Conservation (phyloP, 2,888 invertebrate genomes). For the Parnassius glacialis region DNA sequence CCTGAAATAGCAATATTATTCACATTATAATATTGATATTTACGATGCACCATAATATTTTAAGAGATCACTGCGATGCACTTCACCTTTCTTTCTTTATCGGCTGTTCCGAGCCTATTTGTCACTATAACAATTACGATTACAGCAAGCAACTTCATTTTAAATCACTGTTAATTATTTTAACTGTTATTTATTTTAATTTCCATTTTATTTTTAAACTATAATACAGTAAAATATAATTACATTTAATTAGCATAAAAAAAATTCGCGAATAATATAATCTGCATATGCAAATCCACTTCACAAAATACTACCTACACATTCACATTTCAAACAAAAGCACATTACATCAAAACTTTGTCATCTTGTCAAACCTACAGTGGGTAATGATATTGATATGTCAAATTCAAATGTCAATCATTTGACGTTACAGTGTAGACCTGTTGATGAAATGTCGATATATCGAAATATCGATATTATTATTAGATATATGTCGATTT, state of each 20-base stretch:
- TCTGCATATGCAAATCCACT: slow-evolving; percentile 7
- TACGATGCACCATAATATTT: slow-evolving; percentile 34
- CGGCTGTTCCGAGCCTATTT: slow-evolving; percentile 53
- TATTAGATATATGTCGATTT: too few species aligned
- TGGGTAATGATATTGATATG: too few species aligned
- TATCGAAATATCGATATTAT: too few species aligned
- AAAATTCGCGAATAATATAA: slow-evolving; percentile 13
- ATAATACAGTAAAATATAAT: slow-evolving; percentile 2
- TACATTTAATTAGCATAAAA: slow-evolving; percentile 19
- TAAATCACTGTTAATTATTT: slow-evolving; percentile 31
- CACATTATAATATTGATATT: slow-evolving; percentile 24
- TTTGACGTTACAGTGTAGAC: too few species aligned
- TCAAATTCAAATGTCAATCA: too few species aligned
- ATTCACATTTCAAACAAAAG: slow-evolving; percentile 8
- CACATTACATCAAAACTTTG: too few species aligned
- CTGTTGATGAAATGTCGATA: too few species aligned
- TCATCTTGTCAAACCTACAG: too few species aligned
- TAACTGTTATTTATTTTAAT: slow-evolving; percentile 19
- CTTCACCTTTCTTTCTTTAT: slow-evolving; percentile 63
- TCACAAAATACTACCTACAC: slow-evolving; percentile 26
- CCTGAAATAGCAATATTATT: slow-evolving; percentile 55
- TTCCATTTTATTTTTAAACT: slow-evolving; percentile 16
- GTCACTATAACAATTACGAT: slow-evolving; percentile 57
- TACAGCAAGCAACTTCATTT: slow-evolving; percentile 55
- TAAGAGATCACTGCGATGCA: slow-evolving; percentile 37